These are phyloP conservation scores for Lithophane ornitopus DNA, from an alignment of 2,888 invertebrate genomes.

Conservation along the genomic window DNA sequence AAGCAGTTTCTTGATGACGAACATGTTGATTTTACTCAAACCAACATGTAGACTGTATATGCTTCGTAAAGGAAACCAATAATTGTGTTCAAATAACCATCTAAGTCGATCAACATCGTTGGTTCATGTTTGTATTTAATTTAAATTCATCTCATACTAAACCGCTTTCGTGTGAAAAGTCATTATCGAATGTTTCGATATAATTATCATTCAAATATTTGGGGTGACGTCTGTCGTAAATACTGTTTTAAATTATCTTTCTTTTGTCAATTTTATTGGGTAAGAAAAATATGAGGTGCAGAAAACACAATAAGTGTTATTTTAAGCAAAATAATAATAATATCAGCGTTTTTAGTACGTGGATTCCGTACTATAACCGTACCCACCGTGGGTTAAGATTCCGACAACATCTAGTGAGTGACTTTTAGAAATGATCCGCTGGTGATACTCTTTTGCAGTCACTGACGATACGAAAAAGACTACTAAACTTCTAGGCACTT, in stretches of 20 bases:
- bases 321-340: neutral
- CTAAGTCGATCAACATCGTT: conserved; percentile 54
- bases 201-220: conserved; percentile 46
- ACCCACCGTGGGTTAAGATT: no score
- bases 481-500: neutral
- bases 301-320: neutral
- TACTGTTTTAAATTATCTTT: neutral
- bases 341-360: neutral
- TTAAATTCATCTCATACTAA: conserved; percentile 56
- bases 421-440: neutral
- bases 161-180: conserved; percentile 54
- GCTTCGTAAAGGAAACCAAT: conserved; percentile 52
- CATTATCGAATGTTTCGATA: conserved; percentile 59
- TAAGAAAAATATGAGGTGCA: neutral
- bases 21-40: conserved; percentile 2
- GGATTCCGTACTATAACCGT: no score
- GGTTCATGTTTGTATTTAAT: conserved; percentile 66
- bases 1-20: neutral
- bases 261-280: neutral
- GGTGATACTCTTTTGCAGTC: neutral
- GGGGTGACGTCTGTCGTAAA: neutral
- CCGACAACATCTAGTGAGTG: neutral
- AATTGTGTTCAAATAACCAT: conserved; percentile 66
- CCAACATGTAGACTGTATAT: conserved; percentile 2
- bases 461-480: neutral